Conservation (phyloP, 2,888 invertebrate species). For the Acrobasis consociella region DNA sequence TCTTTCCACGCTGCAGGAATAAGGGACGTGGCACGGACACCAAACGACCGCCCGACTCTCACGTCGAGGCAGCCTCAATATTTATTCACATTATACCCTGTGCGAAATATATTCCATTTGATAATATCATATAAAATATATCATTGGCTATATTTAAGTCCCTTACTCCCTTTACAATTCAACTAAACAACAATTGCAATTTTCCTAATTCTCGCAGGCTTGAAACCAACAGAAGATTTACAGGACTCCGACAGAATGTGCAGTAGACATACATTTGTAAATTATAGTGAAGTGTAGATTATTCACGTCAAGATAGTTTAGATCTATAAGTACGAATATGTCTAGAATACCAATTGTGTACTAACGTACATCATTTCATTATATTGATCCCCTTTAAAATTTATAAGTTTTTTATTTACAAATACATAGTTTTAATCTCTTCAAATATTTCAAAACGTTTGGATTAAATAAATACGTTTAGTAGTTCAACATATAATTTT, state of each 20-base stretch:
- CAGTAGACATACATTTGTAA: constrained; percentile 51
- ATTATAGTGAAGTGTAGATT: constrained; percentile 57
- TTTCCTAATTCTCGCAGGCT: constrained; percentile 55
- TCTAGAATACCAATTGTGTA: constrained; percentile 80
- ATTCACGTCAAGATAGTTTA: constrained; percentile 65
- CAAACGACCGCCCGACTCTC: constrained; percentile 44
- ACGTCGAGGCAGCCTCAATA: constrained; percentile 54
- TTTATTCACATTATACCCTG: constrained; percentile 78
- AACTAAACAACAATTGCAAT: constrained; percentile 63
- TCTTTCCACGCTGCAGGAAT: constrained; percentile 71
- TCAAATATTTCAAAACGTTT: constrained; percentile 49
- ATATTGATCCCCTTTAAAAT: constrained; percentile 81
- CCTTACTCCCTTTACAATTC: constrained; percentile 73
- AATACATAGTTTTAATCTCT: constrained; percentile 65
- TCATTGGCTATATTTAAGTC: constrained; percentile 72
- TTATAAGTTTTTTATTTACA: constrained; percentile 80
- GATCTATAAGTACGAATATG: constrained; percentile 75
- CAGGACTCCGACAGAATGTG: constrained; percentile 63
- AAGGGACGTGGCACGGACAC: constrained; percentile 76
- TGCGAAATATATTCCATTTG: constrained; percentile 73
- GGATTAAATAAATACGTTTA: constrained; percentile 28
- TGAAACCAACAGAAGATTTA: constrained; percentile 45
- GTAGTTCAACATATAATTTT: constrained; percentile 22
- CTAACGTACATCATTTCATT: constrained; percentile 76
- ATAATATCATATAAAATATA: constrained; percentile 70